These are phyloP conservation scores for Chrysolina oricalcia DNA, from an alignment of 2,888 invertebrate genomes.

Conservation along the genomic window DNA sequence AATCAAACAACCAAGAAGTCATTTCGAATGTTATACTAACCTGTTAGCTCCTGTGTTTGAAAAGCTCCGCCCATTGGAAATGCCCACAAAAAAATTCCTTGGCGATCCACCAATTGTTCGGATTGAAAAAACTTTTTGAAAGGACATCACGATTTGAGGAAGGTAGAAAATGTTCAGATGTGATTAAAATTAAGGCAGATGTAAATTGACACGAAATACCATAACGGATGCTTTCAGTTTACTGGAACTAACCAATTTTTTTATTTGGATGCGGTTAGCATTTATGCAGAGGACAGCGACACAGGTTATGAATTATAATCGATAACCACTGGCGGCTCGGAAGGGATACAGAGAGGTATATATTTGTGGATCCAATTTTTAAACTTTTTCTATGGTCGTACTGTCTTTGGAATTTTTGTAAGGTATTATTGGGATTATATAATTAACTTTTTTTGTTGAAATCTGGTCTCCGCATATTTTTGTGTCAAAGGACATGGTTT, in stretches of 20 bases:
- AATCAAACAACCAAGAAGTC: too few relatives aligned
- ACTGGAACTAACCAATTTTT: not conserved
- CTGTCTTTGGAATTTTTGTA: too few relatives aligned
- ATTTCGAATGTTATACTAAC: not conserved
- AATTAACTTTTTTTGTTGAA: too few relatives aligned
- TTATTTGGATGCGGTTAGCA: not conserved
- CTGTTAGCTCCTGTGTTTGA: not conserved
- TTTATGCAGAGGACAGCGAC: not conserved
- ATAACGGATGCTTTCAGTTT: not conserved
- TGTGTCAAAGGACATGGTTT: too few relatives aligned
- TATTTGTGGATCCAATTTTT: too few relatives aligned
- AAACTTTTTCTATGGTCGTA: too few relatives aligned
- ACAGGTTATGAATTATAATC: not conserved
- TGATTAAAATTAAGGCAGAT: not conserved
- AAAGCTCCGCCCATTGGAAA: not conserved
- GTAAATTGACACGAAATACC: not conserved
- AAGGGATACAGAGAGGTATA: not conserved
- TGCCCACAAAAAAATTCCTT: not conserved
- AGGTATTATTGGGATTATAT: too few relatives aligned
- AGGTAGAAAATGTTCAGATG: not conserved
- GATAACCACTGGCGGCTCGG: not conserved
- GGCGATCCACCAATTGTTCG: not conserved
- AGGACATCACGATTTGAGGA: not conserved
- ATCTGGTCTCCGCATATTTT: too few relatives aligned
- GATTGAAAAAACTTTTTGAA: not conserved